Conservation (phyloP, 2,113 vertebrate species). For the Ammodytes dubius region DNA sequence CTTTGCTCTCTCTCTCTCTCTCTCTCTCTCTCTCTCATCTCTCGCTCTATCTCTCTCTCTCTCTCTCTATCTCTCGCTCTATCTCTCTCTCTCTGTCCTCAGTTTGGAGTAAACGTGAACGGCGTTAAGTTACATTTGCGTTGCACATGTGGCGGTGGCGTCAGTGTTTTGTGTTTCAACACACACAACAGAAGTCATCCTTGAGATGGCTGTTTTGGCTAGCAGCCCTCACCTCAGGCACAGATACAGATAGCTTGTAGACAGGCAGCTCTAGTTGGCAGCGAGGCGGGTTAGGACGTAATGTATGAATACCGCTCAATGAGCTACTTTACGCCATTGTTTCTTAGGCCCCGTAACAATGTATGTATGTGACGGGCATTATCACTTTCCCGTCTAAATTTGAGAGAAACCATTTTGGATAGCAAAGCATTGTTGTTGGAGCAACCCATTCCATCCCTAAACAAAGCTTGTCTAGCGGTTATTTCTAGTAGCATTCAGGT, state of each 20-base stretch:
- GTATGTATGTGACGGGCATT: not conserved
- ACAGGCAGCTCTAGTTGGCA: conserved; percentile 41
- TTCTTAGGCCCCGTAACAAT: conserved; percentile 22
- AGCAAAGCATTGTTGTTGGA: conserved; percentile 32
- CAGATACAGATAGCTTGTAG: conserved; percentile 38
- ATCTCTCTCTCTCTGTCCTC: not conserved
- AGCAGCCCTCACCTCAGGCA: conserved; percentile 26
- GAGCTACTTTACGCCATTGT: conserved; percentile 41
- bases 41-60: not conserved
- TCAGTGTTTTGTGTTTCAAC: conserved; percentile 50
- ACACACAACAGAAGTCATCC: conserved; percentile 44
- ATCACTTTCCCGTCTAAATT: conserved; percentile 44
- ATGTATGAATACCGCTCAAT: conserved; percentile 49
- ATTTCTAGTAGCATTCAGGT: not conserved
- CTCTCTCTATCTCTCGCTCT: conserved; percentile 15
- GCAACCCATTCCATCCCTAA: not conserved
- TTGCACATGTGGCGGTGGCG: not conserved
- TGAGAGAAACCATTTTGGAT: not conserved
- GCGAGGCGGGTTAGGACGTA: conserved; percentile 23
- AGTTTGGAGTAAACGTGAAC: conserved; percentile 26
- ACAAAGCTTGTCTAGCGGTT: conserved; percentile 7
- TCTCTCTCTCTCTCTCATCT: not conserved
- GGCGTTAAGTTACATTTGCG: conserved; percentile 29
- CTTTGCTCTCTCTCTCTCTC: conserved; percentile 41
- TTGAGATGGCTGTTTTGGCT: conserved; percentile 59